Evolutionary conservation across 2,113 vertebrate species (phyloP).

Genomic region (Actenoides hombroni): DNA sequence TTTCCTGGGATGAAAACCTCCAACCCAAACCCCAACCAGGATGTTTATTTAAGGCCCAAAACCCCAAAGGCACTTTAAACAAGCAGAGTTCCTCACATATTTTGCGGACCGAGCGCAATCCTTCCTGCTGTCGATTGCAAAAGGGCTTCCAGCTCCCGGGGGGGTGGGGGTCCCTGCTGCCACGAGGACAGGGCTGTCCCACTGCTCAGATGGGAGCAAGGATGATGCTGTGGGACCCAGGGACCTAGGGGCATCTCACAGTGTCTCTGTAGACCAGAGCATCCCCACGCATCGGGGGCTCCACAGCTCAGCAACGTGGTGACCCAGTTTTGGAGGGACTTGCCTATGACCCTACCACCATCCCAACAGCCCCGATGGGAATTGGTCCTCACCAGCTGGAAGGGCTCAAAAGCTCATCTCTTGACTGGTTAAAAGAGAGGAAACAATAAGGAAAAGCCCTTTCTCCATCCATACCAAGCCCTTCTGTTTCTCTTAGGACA

Average conservation of each 20-base stretch:
- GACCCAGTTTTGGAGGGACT: neutral
- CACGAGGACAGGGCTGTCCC: neutral
- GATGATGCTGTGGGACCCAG: neutral
- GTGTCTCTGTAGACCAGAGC: neutral
- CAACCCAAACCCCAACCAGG: slow-evolving; percentile 27
- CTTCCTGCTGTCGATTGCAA: neutral
- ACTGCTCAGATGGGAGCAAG: fast-evolving
- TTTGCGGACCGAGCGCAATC: neutral
- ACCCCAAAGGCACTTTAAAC: slow-evolving; percentile 40
- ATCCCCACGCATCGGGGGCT: neutral
- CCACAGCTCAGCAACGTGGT: fast-evolving
- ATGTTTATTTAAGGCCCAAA: slow-evolving; percentile 48
- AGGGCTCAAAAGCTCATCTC: neutral
- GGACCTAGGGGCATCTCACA: neutral
- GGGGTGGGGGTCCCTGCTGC: neutral
- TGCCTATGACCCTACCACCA: neutral
- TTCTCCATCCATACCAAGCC: neutral
- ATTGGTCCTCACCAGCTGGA: neutral
- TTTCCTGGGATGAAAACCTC: neutral
- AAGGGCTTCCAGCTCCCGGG: neutral
- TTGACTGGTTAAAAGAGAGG: neutral
- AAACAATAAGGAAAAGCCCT: neutral
- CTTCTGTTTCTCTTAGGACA: neutral
- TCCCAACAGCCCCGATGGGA: neutral
- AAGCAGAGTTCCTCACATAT: slow-evolving; percentile 26